phyloP scores from a whole-genome alignment of 2,888 invertebrate species.

The Stegophylla sp. region DNA sequence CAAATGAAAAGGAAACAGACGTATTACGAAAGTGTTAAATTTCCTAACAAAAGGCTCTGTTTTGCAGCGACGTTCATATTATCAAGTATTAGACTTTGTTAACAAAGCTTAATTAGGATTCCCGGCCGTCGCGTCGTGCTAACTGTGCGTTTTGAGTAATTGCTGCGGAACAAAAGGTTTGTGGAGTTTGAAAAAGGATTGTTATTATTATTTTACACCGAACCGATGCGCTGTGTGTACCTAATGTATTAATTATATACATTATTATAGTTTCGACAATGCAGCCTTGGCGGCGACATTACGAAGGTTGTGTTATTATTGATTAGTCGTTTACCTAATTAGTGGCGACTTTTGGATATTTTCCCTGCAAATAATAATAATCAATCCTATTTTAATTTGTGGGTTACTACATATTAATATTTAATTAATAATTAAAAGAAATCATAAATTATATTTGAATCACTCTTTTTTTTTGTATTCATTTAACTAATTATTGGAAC shows the following conservation, averaged over 20 bases:
- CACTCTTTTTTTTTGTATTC: too few species aligned
- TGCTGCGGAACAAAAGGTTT: constrained; percentile 6
- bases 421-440: too few species aligned
- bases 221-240: not conserved
- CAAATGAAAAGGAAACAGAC: constrained; percentile 40
- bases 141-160: constrained; percentile 29
- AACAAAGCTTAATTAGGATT: constrained; percentile 47
- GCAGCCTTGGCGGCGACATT: too few species aligned
- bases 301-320: too few species aligned
- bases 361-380: too few species aligned
- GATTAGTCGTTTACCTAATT: too few species aligned
- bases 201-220: not conserved
- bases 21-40: constrained; percentile 39
- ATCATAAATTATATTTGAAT: too few species aligned
- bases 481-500: too few species aligned
- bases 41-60: constrained; percentile 35
- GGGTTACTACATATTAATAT: too few species aligned
- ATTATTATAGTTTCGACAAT: not conserved
- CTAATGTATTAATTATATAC: too few species aligned
- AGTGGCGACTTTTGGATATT: too few species aligned
- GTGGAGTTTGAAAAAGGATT: constrained; percentile 21
- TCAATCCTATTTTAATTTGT: too few species aligned
- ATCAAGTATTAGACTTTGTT: constrained; percentile 37
- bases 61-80: constrained; percentile 21
- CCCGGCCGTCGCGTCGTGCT: constrained; percentile 19